Evolutionary conservation across 2,888 invertebrate genomes (phyloP), one percentile per base, ranked within the genome.

Genomic region (Lucinisca nassula): DNA sequence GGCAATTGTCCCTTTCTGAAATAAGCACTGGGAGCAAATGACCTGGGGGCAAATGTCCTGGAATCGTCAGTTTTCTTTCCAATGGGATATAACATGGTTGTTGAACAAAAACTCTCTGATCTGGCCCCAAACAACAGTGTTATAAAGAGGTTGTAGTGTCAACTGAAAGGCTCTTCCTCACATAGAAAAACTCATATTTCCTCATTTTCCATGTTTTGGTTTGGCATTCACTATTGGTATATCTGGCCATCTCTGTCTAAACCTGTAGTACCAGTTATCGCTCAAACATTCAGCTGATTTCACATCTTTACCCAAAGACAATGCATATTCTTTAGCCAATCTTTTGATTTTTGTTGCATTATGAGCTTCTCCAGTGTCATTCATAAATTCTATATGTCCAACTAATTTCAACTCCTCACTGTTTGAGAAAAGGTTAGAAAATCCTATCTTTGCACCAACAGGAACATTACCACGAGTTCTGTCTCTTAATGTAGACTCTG

Each of bases 401-500:
- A 61, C 77, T 0, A 77, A 21, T 14, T 77, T 24, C n/a, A 27
- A 10, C 30, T 77, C 77, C 27, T 77, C 77, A 32, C 24, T 30
- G 0, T 14, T 12, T 61, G 17, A 27, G 10, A 77, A 40, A 0
- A 77, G 24, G 27, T 37, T 37, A 24, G 27, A 3, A 1, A 30
- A 40, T 1, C 79, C 55, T 8, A 17, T 4, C 37, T n/a, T 38
- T 10, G 51, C 72, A 79, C 72, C 70, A 1, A 79, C 70, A n/a
- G n/a, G 12, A 1, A 80, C 80, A 21, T 73, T 73, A 4, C 73
- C 73, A 24, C 37, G n/a, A n/a, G 51, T 74, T 55, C 80, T 51
- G 21, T 80, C 73, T 27, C 73, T 32, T 14, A 80, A 51, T 27
- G 80, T 80, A 27, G 73, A 73, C n/a, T 73, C 74, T 37, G 73